A percentile compares a stretch with the other conserved stretches of the same genome.
These are phyloP conservation scores for Poeciliopsis turrubarensis DNA, from an alignment of 2,113 vertebrate genomes.

Conservation along the genomic window DNA sequence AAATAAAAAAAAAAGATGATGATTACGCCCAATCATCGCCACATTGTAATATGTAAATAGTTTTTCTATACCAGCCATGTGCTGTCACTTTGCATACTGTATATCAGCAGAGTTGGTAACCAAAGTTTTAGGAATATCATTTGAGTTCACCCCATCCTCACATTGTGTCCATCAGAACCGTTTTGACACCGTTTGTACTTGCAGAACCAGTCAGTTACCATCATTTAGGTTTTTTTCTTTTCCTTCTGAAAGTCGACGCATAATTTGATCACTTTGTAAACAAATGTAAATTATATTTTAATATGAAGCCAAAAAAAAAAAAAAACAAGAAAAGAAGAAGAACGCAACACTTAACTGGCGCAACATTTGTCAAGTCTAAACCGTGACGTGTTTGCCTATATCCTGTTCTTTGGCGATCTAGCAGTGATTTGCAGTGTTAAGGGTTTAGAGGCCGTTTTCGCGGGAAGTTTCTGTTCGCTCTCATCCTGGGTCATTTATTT, in stretches of 20 bases:
- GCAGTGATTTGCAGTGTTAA: slow-evolving; percentile 81
- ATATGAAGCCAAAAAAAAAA: slow-evolving; percentile 79
- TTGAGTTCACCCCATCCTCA: slow-evolving; percentile 60
- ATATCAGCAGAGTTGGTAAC: slow-evolving; percentile 79
- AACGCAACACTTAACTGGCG: slow-evolving; percentile 70
- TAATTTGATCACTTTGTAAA: slow-evolving; percentile 82
- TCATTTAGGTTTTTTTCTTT: slow-evolving; percentile 43
- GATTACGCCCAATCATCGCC: slow-evolving; percentile 41
- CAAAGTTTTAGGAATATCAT: slow-evolving; percentile 79
- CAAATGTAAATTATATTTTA: slow-evolving; percentile 87
- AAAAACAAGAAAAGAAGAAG: slow-evolving; percentile 64
- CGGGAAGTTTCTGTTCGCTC: slow-evolving; percentile 68
- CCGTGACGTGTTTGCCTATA: slow-evolving; percentile 85
- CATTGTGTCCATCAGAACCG: slow-evolving; percentile 31
- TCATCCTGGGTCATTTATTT: slow-evolving; percentile 63
- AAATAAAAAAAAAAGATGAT: slow-evolving; percentile 5
- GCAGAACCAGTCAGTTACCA: slow-evolving; percentile 26
- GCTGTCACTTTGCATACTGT: slow-evolving; percentile 76
- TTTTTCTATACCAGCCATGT: slow-evolving; percentile 74
- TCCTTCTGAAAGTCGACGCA: slow-evolving; percentile 63
- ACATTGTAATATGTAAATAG: slow-evolving; percentile 74
- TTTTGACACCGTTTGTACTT: slow-evolving; percentile 17
- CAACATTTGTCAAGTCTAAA: slow-evolving; percentile 83
- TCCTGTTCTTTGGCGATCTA: slow-evolving; percentile 81
- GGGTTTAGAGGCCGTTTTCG: slow-evolving; percentile 73